These are phyloP conservation scores for Ariolimax columbianus DNA, from an alignment of 2,888 invertebrate genomes.

Conservation along the genomic window DNA sequence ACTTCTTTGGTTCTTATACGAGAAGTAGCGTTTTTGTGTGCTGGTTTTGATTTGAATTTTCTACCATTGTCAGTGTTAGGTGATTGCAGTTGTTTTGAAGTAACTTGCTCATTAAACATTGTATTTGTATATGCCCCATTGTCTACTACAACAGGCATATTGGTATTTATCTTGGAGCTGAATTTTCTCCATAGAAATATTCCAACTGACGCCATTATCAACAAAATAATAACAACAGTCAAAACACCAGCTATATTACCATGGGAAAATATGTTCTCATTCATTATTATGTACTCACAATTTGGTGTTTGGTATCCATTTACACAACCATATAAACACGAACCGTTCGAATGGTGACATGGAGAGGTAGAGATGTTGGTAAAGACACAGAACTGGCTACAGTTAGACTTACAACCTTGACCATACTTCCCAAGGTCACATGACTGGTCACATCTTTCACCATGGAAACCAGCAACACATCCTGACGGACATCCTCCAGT, in stretches of 20 bases:
- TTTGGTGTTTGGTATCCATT: not conserved
- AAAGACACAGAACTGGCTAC: not conserved
- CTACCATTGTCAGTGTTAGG: too few species aligned
- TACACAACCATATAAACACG: not conserved
- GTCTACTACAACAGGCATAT: too few species aligned
- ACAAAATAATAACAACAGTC: not conserved
- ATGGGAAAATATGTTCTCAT: not conserved
- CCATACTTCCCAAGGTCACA: not conserved
- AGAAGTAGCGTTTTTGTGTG: too few species aligned
- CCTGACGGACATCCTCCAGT: slow-evolving; percentile 38
- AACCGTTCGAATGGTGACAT: not conserved
- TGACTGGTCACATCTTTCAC: not conserved
- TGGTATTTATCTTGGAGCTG: not conserved
- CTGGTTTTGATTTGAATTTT: too few species aligned
- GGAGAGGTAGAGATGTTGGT: not conserved
- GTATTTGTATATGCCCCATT: too few species aligned
- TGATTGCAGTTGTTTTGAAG: too few species aligned
- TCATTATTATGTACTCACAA: not conserved
- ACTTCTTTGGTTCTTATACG: too few species aligned
- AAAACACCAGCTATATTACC: not conserved
- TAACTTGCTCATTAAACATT: too few species aligned
- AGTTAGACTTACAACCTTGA: not conserved
- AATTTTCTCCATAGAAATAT: not conserved
- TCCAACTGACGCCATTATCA: not conserved
- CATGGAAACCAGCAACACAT: slow-evolving; percentile 11